Percentiles rank a stretch among this genome's conserved stretches.
phyloP scores from a whole-genome alignment of 2,113 vertebrate genomes.

The Symphodus melops region DNA sequence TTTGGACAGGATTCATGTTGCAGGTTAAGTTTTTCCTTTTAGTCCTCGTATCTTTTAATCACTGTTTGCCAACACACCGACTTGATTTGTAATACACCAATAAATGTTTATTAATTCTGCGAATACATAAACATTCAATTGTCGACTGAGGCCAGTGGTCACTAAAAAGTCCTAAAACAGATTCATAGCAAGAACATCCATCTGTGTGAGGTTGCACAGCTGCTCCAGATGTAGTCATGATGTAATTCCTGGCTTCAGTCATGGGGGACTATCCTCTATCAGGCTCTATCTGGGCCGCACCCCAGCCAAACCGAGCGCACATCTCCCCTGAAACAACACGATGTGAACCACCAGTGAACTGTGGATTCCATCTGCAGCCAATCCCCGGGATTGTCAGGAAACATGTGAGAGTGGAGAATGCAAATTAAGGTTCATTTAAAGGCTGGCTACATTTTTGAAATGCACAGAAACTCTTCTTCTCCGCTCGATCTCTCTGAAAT shows the following conservation, averaged over 20 bases:
- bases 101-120: conserved; percentile 1
- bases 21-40: too few species aligned
- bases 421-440: conserved; percentile 45
- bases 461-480: too few species aligned
- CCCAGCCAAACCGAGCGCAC: conserved; percentile 21
- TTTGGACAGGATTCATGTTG: background rate
- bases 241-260: conserved; percentile 58
- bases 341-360: conserved; percentile 29
- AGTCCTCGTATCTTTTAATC: too few species aligned
- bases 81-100: background rate
- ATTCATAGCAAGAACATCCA: conserved; percentile 18
- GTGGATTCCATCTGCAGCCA: conserved; percentile 48
- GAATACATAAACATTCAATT: conserved; percentile 25
- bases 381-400: conserved; percentile 41
- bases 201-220: conserved; percentile 45
- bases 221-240: conserved; percentile 79
- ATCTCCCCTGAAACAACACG: conserved; percentile 52
- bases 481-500: background rate
- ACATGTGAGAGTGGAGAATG: conserved; percentile 28
- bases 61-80: background rate
- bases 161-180: conserved; percentile 28
- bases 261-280: conserved; percentile 78
- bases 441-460: conserved; percentile 15
- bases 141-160: conserved; percentile 9
- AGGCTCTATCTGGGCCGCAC: conserved; percentile 44